Evolutionary conservation across 2,113 vertebrate species (phyloP).

Genomic region (Mormyrus iriodes): DNA sequence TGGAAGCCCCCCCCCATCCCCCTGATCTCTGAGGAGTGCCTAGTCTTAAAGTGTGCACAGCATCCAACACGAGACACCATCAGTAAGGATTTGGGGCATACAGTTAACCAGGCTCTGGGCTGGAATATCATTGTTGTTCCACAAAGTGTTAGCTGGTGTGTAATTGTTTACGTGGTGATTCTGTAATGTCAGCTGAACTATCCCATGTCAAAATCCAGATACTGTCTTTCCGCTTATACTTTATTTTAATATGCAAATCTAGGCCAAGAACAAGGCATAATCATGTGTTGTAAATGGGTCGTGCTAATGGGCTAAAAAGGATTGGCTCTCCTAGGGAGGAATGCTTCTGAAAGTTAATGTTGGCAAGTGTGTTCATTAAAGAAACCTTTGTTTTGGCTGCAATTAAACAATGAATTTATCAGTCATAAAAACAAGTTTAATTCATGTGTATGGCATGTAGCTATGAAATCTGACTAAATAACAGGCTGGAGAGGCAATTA

Average conservation of each 20-base stretch:
- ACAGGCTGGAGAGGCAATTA: background rate
- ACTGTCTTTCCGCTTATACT: background rate
- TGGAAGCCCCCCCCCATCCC: no score
- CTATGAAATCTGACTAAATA: background rate
- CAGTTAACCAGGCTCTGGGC: background rate
- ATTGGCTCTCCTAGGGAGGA: background rate
- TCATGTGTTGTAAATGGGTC: slow-evolving; percentile 12
- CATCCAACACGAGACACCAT: background rate
- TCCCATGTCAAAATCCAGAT: background rate
- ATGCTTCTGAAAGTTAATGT: background rate
- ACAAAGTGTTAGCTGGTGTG: background rate
- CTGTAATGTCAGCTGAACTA: background rate
- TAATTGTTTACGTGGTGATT: background rate
- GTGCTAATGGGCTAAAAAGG: slow-evolving; percentile 7
- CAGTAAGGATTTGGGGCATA: background rate
- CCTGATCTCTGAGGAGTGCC: background rate
- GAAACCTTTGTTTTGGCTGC: background rate
- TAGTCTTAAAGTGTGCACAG: background rate
- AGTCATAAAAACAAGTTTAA: slow-evolving; percentile 6
- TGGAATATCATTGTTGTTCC: background rate
- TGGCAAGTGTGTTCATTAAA: background rate
- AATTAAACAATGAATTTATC: slow-evolving; percentile 17
- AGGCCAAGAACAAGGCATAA: background rate
- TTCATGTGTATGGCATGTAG: background rate
- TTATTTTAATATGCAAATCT: background rate